Conservation (phyloP, 2,113 vertebrate species). For the Sinosuthora webbiana region DNA sequence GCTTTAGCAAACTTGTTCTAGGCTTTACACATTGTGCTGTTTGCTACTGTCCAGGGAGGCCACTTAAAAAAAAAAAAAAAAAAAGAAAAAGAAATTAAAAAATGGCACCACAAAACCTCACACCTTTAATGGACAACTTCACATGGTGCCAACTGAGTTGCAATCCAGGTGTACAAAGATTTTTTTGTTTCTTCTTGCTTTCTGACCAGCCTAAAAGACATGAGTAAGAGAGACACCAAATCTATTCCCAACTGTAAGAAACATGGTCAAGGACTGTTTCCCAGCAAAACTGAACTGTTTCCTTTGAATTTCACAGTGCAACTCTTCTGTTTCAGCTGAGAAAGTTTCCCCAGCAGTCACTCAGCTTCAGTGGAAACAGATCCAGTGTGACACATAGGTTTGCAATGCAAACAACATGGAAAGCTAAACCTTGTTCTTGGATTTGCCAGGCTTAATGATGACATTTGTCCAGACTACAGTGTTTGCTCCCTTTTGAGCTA, state of each 20-base stretch:
- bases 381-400: neutral
- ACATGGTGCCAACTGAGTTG: neutral
- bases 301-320: neutral
- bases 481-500: neutral
- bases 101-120: no score
- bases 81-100: neutral
- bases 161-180: neutral
- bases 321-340: neutral
- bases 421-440: neutral
- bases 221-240: neutral
- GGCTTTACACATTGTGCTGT: neutral
- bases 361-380: neutral
- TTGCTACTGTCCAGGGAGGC: fast-evolving
- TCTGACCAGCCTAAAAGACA: neutral
- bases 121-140: neutral
- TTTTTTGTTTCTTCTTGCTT: neutral
- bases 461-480: neutral
- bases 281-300: neutral
- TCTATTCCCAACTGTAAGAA: neutral
- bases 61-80: no score
- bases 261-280: neutral
- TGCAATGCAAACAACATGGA: neutral
- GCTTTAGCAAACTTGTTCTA: neutral
- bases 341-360: neutral
- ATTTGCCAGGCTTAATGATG: neutral